A percentile compares a stretch with the other conserved stretches of the same genome.
Conservation (phyloP, 2,113 vertebrate species). For the Astur gentilis region DNA sequence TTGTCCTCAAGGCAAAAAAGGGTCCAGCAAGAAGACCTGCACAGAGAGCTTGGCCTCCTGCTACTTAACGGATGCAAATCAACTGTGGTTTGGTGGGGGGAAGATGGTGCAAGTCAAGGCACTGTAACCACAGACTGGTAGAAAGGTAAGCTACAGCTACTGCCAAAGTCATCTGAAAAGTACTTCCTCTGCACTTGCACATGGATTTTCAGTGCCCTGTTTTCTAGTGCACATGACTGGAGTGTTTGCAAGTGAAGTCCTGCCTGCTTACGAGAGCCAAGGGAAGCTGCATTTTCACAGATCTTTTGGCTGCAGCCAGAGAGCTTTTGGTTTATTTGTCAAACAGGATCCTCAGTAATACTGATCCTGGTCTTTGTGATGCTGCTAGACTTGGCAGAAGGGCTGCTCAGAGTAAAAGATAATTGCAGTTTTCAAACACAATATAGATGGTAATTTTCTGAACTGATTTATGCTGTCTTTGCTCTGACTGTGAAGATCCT, state of each 20-base stretch:
- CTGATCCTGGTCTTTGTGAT: not conserved
- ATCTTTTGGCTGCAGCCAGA: not conserved
- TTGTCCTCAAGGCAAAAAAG: not conserved
- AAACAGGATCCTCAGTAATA: not conserved
- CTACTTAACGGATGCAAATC: not conserved
- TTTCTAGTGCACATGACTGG: not conserved
- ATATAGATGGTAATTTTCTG: not conserved
- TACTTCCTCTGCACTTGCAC: not conserved
- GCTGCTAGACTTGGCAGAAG: not conserved
- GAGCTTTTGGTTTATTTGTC: not conserved
- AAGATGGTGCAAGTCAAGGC: not conserved
- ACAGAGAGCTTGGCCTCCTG: not conserved
- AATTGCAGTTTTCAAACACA: not conserved
- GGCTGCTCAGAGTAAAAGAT: not conserved
- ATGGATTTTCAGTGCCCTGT: not conserved
- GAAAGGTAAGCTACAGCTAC: not conserved
- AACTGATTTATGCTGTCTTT: not conserved
- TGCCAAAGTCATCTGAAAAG: not conserved
- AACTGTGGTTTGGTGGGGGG: rapidly evolving
- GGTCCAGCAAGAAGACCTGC: not conserved
- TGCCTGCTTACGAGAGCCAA: not conserved
- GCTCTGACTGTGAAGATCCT: not conserved
- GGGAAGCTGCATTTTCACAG: not conserved
- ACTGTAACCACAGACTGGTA: not conserved
- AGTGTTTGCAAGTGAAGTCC: not conserved